Conservation (phyloP, 2,888 invertebrate genomes). For the Phlogophora meticulosa region DNA sequence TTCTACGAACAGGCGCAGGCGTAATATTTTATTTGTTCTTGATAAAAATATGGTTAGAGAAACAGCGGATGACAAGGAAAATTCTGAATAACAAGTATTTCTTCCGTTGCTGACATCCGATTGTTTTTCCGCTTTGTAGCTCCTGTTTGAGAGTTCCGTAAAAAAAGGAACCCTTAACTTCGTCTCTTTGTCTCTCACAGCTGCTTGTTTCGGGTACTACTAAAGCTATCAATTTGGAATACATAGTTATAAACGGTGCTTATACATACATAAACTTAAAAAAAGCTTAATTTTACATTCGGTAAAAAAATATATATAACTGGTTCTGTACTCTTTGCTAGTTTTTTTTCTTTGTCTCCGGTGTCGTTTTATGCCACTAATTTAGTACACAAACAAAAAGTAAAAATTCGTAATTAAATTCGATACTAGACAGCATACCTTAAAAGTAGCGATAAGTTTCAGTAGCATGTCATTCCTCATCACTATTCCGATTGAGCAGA, state of each 20-base stretch:
- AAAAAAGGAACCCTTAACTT: too few species aligned
- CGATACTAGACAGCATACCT: neutral
- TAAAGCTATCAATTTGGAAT: too few species aligned
- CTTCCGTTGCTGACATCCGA: constrained; percentile 8
- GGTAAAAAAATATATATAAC: too few species aligned
- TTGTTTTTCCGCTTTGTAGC: constrained; percentile 15
- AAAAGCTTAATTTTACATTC: too few species aligned
- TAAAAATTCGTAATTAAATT: neutral
- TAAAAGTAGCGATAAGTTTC: constrained; percentile 32
- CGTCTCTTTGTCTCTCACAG: too few species aligned
- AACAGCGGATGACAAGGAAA: constrained; percentile 17
- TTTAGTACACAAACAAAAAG: neutral
- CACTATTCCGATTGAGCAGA: constrained; percentile 80
- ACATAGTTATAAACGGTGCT: too few species aligned
- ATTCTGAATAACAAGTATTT: constrained; percentile 30
- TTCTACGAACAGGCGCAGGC: neutral
- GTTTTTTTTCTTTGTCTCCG: neutral
- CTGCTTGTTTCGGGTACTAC: too few species aligned
- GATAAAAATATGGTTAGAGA: constrained; percentile 6
- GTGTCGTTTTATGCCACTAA: constrained; percentile 8
- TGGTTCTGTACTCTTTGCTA: too few species aligned
- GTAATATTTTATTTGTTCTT: neutral
- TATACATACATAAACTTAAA: too few species aligned
- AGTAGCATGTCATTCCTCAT: constrained; percentile 73
- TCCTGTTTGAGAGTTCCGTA: neutral